These are phyloP conservation scores for Diaperis boleti DNA, from an alignment of 2,888 invertebrate species.

Conservation along the genomic window DNA sequence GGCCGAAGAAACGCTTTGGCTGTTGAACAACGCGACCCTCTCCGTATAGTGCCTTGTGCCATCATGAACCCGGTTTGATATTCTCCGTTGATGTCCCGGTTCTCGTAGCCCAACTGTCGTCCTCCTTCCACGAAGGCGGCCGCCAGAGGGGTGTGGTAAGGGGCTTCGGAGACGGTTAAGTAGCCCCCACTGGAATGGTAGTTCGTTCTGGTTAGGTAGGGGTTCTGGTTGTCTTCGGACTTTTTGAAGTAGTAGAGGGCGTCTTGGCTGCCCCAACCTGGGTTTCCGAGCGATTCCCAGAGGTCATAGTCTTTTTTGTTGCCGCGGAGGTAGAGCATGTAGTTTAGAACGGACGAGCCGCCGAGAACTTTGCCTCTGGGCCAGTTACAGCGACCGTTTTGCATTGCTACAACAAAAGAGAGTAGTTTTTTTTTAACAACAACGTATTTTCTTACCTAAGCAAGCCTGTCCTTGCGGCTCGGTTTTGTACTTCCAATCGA, in stretches of 20 bases:
- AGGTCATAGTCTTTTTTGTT: constrained; percentile 90
- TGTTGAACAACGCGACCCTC: constrained; percentile 89
- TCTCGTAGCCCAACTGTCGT: constrained; percentile 76
- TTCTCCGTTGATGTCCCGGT: constrained; percentile 89
- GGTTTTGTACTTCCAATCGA: constrained; percentile 95
- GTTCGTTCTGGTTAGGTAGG: constrained; percentile 81
- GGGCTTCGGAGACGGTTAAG: constrained; percentile 87
- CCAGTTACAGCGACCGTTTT: constrained; percentile 88
- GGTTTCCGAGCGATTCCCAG: constrained; percentile 89
- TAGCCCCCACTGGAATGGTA: constrained; percentile 87
- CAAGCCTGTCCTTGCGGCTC: constrained; percentile 88
- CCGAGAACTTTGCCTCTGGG: constrained; percentile 93
- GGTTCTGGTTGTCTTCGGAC: constrained; percentile 91
- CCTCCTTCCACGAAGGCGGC: constrained; percentile 87
- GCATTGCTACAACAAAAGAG: constrained; percentile 77
- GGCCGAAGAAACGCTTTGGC: constrained; percentile 90
- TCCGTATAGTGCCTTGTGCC: constrained; percentile 82
- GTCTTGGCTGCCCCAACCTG: constrained; percentile 88
- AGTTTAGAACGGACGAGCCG: constrained; percentile 90
- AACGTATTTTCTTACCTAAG: constrained; percentile 71
- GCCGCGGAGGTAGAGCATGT: constrained; percentile 92
- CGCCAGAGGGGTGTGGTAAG: constrained; percentile 85
- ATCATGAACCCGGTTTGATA: constrained; percentile 91
- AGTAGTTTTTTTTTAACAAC: too few species aligned
- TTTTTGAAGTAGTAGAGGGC: constrained; percentile 89